Evolutionary conservation across 2,888 invertebrate genomes (phyloP).

Genomic region (Sceliomorpha sp.): DNA sequence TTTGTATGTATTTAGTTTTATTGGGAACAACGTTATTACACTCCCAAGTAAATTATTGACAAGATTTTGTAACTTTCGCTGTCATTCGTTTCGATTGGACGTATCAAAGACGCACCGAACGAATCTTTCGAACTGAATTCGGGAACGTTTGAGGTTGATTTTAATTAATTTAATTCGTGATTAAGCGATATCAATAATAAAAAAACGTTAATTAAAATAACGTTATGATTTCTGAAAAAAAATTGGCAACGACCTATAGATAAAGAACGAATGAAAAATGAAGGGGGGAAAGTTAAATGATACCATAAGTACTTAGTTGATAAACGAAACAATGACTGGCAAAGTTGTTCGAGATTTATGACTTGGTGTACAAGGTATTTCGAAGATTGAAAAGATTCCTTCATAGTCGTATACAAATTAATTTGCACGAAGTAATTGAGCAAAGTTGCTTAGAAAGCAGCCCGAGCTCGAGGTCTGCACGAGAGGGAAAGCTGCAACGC

Average conservation of each 20-base stretch:
- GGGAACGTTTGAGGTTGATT: too few species aligned
- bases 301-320: conserved; percentile 2
- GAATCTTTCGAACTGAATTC: too few species aligned
- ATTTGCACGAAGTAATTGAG: conserved; percentile 52
- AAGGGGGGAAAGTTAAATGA: background rate
- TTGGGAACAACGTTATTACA: background rate
- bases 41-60: too few species aligned
- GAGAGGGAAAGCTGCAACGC: conserved; percentile 1
- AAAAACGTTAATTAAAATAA: too few species aligned
- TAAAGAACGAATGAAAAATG: background rate
- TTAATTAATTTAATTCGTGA: too few species aligned
- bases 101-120: too few species aligned
- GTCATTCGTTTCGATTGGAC: too few species aligned
- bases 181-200: too few species aligned
- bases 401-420: conserved; percentile 48
- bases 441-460: conserved; percentile 51
- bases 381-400: conserved; percentile 38
- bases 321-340: conserved; percentile 34
- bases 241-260: too few species aligned
- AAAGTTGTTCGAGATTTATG: conserved; percentile 42
- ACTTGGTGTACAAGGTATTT: conserved; percentile 36
- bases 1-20: background rate
- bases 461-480: conserved; percentile 25
- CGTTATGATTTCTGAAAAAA: too few species aligned
- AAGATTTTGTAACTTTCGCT: too few species aligned